Percentiles rank a stretch among this genome's conserved stretches.
Conservation (phyloP, 2,113 vertebrate genomes). For the Amblyornis subalaris region DNA sequence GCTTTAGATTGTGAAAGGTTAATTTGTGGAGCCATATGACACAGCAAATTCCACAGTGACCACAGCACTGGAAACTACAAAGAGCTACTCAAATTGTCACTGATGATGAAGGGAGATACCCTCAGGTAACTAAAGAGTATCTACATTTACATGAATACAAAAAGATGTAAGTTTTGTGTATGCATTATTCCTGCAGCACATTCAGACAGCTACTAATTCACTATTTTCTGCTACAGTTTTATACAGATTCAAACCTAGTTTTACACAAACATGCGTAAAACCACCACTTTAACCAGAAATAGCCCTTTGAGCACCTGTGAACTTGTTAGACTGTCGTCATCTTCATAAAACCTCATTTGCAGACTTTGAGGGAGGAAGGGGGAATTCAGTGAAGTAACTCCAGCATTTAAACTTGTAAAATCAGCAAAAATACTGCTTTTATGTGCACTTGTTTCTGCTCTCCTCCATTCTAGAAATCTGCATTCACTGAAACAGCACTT, state of each 20-base stretch:
- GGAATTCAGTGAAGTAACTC: not conserved
- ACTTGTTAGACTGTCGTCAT: not conserved
- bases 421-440: not conserved
- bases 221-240: not conserved
- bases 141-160: not conserved
- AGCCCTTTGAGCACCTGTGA: not conserved
- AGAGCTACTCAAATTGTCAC: not conserved
- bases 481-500: not conserved
- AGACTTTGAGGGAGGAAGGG: not conserved
- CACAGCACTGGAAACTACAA: not conserved
- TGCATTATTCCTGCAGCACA: not conserved
- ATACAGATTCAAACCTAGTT: not conserved
- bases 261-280: not conserved
- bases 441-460: not conserved
- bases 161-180: not conserved
- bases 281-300: not conserved
- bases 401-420: not conserved
- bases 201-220: not conserved
- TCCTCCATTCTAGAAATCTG: not conserved
- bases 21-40: not conserved
- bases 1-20: not conserved
- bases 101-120: not conserved
- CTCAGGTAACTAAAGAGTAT: not conserved
- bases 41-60: conserved; percentile 25
- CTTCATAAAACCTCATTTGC: not conserved